Conservation (phyloP, 2,888 invertebrate genomes). For the Dromius quadrimaculatus region DNA sequence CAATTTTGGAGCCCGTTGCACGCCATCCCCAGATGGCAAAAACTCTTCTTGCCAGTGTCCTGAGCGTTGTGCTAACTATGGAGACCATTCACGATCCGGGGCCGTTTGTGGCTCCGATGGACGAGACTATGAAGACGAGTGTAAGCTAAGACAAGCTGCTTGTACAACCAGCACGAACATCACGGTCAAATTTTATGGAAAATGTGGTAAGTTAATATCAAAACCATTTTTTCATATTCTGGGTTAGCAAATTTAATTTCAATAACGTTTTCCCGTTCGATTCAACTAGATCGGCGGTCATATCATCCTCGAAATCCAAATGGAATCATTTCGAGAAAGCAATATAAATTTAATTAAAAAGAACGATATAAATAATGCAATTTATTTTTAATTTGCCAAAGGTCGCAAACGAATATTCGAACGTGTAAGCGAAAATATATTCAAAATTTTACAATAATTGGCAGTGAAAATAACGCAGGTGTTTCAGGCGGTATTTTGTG, state of each 20-base stretch:
- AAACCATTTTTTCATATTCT: no score
- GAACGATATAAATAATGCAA: no score
- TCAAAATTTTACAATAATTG: no score
- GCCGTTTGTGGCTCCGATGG: slow-evolving; percentile 89
- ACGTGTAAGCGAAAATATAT: no score
- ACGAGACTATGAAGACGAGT: slow-evolving; percentile 85
- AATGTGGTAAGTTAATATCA: slow-evolving; percentile 80
- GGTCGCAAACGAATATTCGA: no score
- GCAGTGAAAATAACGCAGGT: neutral
- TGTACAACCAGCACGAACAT: slow-evolving; percentile 82
- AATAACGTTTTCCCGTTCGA: no score
- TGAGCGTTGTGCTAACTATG: slow-evolving; percentile 82
- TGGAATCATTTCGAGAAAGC: no score
- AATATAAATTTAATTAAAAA: no score
- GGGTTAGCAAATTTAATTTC: no score
- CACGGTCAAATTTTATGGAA: slow-evolving; percentile 84
- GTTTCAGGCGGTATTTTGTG: neutral
- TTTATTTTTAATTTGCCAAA: no score
- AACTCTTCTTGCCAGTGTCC: slow-evolving; percentile 84
- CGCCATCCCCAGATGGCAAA: slow-evolving; percentile 75
- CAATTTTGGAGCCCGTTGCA: slow-evolving; percentile 78
- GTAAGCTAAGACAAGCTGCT: slow-evolving; percentile 84
- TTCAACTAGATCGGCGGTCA: no score
- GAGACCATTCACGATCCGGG: slow-evolving; percentile 83
- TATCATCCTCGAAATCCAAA: no score